Evolutionary conservation across 92 coral and sea anemone genomes (phyloP), one percentile per base, ranked within the genome.

Genomic region (Zoanthus sociatus): DNA sequence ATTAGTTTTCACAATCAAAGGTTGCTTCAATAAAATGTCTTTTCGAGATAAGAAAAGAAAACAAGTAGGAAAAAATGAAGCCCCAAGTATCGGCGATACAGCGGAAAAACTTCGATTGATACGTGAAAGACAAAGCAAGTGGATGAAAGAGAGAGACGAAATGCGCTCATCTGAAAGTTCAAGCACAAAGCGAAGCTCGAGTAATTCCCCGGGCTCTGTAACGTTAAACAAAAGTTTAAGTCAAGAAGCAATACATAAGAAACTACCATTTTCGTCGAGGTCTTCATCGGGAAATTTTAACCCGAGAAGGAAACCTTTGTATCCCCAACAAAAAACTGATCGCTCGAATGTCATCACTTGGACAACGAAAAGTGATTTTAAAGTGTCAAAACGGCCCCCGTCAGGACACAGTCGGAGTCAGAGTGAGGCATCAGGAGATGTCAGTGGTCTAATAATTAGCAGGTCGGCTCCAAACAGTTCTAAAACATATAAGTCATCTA

Each of bases 101-200:
- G 88, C 93, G 18, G 95, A 93, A 64, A 97, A 97, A 88, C 98
- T 95, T 48, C 92, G 96, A 33, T 88, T 91, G 60, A 91, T 97
- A 26, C 94, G 94, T 42, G 96, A 97, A 78, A 87, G 94, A 78
- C 99, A 97, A 70, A 92, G 91, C 72, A 92, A 87, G 14, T 97
- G 99, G 99, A 93, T 97, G 98, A 93, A 86, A 85, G 95, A 97
- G 71, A 77, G 99, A 86, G 98, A 97, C 37, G 93, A 88, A 9
- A 93, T 95, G 58, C 83, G 74, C 30, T 63, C 82, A 30, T 45
- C 86, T 21, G 81, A 79, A 60, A 46, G 18, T 68, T n/a, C 55
- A 46, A 75, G 60, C 10, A 88, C 92, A 44, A 68, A 79, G 50
- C 90, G 92, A 11, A 84, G 86, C 79, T 48, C 89, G 51, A 78